Conservation (phyloP, 1,140 invertebrate genomes). For the Melitaea cinxia region DNA sequence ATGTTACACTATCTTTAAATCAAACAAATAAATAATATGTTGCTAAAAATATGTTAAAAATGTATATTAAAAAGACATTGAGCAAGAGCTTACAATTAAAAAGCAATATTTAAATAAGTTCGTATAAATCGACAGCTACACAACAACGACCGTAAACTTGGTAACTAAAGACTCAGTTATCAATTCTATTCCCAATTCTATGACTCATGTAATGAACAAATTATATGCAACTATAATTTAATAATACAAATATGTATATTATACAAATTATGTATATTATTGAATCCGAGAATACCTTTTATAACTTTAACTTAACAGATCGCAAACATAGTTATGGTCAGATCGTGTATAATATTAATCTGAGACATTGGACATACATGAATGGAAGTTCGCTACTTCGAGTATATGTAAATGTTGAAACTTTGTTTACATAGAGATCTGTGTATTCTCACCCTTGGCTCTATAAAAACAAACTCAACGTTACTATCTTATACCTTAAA, state of each 20-base stretch:
- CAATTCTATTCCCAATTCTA: background rate
- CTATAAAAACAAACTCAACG: no score
- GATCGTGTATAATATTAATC: slow-evolving; percentile 16
- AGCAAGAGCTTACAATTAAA: no score
- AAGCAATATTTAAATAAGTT: background rate
- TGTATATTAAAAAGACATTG: no score
- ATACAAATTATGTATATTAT: background rate
- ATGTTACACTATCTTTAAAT: no score
- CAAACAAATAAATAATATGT: no score
- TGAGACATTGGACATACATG: slow-evolving; percentile 17
- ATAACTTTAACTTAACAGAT: slow-evolving; percentile 1
- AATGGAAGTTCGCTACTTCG: slow-evolving; percentile 6
- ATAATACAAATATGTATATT: background rate
- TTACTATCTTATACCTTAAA: no score
- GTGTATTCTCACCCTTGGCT: background rate
- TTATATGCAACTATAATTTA: background rate
- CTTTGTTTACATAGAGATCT: slow-evolving; percentile 6
- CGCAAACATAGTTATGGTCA: background rate
- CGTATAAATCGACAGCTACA: background rate
- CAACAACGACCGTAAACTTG: background rate
- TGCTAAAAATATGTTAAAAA: no score
- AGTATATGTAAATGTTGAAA: slow-evolving; percentile 4
- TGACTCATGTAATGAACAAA: background rate
- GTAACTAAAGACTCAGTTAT: background rate
- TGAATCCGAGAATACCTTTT: background rate